phyloP scores from a whole-genome alignment of 2,888 invertebrate species.

The Pachycephus smyrnensis region DNA sequence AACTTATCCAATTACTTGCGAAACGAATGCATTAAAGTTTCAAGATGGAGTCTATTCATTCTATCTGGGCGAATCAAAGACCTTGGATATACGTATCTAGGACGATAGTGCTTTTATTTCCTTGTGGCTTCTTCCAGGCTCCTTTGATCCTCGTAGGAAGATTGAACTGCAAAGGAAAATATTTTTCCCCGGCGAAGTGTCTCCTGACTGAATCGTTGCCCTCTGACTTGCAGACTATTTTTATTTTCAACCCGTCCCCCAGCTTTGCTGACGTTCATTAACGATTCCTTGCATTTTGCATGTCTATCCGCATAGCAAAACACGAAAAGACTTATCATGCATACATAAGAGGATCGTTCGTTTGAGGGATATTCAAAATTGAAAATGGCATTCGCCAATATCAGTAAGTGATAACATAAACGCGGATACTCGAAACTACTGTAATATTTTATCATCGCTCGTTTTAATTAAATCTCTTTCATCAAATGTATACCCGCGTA shows the following conservation, averaged over 20 bases:
- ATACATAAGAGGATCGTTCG: background rate
- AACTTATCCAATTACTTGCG: background rate
- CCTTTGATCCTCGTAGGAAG: conserved; percentile 27
- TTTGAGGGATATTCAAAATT: background rate
- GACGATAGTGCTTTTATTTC: conserved; percentile 7
- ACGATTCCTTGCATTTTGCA: background rate
- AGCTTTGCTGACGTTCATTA: background rate
- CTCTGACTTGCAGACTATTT: background rate
- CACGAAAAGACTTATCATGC: background rate
- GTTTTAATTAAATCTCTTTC: background rate
- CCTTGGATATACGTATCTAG: conserved; percentile 7
- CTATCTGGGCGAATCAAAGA: conserved; percentile 9
- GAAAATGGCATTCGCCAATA: background rate
- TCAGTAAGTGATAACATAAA: background rate
- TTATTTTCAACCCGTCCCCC: background rate
- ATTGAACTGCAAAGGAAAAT: conserved; percentile 30
- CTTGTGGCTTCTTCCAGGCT: conserved; percentile 18
- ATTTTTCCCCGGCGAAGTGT: conserved; percentile 23
- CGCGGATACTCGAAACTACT: background rate
- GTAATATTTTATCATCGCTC: background rate
- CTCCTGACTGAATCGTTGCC: background rate
- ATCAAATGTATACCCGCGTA: background rate
- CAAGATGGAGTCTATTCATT: background rate
- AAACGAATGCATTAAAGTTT: background rate
- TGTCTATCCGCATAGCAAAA: background rate